Evolutionary conservation across 2,888 invertebrate species (phyloP).

Genomic region (Drosophila testacea): DNA sequence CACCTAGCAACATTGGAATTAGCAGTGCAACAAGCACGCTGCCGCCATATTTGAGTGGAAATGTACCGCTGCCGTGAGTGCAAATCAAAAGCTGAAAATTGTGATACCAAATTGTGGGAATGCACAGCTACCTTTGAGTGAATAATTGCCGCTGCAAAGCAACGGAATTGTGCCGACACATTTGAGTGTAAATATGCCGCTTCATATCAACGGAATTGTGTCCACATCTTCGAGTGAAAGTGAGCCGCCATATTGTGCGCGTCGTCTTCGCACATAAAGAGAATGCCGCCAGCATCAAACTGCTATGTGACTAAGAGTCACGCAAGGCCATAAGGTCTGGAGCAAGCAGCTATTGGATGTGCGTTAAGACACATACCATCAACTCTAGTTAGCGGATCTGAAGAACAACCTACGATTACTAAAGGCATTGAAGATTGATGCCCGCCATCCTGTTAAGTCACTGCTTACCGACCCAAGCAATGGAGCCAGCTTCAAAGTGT

Average conservation of each 20-base stretch:
- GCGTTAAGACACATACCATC: not conserved
- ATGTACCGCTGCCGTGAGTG: not conserved
- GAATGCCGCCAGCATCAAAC: not conserved
- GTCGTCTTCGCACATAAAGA: not conserved
- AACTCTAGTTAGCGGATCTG: no score
- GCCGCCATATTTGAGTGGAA: not conserved
- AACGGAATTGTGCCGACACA: not conserved
- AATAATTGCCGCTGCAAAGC: not conserved
- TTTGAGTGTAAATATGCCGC: not conserved
- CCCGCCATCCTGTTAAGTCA: no score
- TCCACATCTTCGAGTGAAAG: not conserved
- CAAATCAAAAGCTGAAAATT: not conserved
- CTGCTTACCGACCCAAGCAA: not conserved
- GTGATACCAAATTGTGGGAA: not conserved
- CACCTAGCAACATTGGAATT: not conserved
- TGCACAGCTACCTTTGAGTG: not conserved
- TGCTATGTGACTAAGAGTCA: not conserved
- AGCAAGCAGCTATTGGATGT: not conserved
- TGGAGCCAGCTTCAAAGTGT: not conserved
- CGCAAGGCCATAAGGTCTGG: not conserved
- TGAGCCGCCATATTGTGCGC: not conserved
- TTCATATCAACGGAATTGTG: no score
- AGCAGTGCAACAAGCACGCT: constrained; percentile 1
- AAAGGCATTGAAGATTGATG: no score
- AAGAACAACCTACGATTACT: no score